Evolutionary conservation across 2,113 vertebrate genomes (phyloP), one percentile per base, ranked within the genome.

Genomic region (Pangasianodon gigas): DNA sequence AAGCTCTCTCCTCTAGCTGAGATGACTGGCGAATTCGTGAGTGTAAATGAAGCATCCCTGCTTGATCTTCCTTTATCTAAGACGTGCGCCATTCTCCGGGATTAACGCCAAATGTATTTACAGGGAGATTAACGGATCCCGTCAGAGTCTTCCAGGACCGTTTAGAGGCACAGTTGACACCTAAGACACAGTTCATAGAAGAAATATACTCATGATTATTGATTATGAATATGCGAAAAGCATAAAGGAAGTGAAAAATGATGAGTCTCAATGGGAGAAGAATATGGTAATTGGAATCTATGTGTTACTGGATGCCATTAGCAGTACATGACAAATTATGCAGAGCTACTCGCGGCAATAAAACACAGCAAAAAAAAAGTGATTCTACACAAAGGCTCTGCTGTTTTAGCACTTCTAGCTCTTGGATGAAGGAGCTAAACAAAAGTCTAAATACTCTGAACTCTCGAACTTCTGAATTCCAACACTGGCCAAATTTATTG

Each of bases 91-190:
- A 82, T 80, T 90, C 71, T 58, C 32, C 46, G 91, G 95, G 95
- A 96, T 96, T 95, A 96, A 93, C 95, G 91, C 93, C 87, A 93
- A 95, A 95, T 93, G 94, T 95, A 93, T 95, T 96, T 95, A 95
- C 94, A 94, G 94, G 93, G 93, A 95, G 94, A 94, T 95, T 95
- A 94, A 89, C 93, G 92, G 84, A 58, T 77, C 90, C 89, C 91
- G 92, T 93, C 93, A 93, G 89, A 91, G 92, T 91, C 92, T 84
- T 91, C 81, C 32, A 44, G 79, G 46, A 91, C 87, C 46, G 94
- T 94, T 92, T 94, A 89, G 84, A 81, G 84, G 67, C 81, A 86
- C 56, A 91, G 93, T 37, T 81, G 58, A 29, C 71, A 74, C 51
- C 58, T 80, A 41, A 26, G 8, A 21, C 71, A n/a, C 60, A 29